Evolutionary conservation across 2,113 vertebrate genomes (phyloP).

Genomic region (Coturnix japonica): DNA sequence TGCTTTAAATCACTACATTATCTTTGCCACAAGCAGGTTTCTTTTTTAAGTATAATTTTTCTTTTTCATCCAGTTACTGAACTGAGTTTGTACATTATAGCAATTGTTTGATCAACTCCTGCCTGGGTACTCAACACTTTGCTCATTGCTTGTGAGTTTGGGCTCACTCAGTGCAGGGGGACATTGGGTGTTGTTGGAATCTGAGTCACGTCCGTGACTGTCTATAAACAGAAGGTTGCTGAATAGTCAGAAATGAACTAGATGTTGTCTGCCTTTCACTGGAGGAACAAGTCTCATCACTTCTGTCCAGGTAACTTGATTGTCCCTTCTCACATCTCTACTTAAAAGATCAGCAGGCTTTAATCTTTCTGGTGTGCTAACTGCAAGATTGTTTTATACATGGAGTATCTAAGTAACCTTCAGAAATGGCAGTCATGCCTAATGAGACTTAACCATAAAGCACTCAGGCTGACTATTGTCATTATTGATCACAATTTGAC

Average conservation of each 20-base stretch:
- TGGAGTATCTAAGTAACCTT: accelerated
- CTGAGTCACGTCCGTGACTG: not conserved
- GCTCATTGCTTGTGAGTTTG: not conserved
- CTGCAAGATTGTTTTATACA: not conserved
- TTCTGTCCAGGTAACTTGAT: not conserved
- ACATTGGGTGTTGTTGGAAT: not conserved
- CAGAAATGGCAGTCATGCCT: not conserved
- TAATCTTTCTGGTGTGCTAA: not conserved
- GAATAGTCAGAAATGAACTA: not conserved
- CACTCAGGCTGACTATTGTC: not conserved
- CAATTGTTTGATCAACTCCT: not conserved
- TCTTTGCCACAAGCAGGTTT: not conserved
- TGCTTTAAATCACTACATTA: not conserved
- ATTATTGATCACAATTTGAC: not conserved
- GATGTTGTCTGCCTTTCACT: not conserved
- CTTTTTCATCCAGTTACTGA: not conserved
- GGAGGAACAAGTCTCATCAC: not conserved
- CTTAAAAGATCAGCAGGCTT: not conserved
- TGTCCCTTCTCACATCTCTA: not conserved
- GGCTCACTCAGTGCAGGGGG: accelerated
- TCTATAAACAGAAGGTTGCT: not conserved
- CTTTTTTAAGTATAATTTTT: not conserved
- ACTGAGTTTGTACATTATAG: not conserved
- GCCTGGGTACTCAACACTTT: not conserved
- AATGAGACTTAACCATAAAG: not conserved